Conservation (phyloP, 1,140 invertebrate species). For the Anoplolepis gracilipes region DNA sequence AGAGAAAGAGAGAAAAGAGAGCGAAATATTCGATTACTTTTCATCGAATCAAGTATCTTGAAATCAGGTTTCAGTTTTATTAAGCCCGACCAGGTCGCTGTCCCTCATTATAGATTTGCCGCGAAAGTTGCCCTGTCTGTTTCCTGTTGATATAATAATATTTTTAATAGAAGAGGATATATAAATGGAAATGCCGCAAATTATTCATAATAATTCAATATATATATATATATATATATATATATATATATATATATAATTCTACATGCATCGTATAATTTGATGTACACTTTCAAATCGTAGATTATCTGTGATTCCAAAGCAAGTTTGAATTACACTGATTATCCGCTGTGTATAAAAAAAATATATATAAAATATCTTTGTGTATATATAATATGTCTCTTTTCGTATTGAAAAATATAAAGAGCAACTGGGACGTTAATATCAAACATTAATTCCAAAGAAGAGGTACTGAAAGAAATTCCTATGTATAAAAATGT, state of each 20-base stretch:
- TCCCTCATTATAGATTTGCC: not conserved
- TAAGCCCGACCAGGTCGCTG: not conserved
- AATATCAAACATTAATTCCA: not conserved
- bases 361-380: not conserved
- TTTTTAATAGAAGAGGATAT: not conserved
- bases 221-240: too few relatives aligned
- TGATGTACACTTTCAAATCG: not conserved
- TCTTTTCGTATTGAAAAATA: not conserved
- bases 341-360: not conserved
- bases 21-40: not conserved
- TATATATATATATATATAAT: too few relatives aligned
- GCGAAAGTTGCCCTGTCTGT: not conserved
- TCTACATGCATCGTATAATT: not conserved
- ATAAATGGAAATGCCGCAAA: not conserved
- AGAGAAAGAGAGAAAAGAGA: constrained; percentile 10
- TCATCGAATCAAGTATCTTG: not conserved
- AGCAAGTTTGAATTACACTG: too few relatives aligned
- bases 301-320: not conserved
- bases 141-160: constrained; percentile 11
- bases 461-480: not conserved
- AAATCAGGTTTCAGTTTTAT: not conserved
- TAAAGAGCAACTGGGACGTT: not conserved
- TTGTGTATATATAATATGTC: not conserved
- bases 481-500: not conserved
- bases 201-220: too few relatives aligned